These are phyloP conservation scores for Scrobipalpa atriplicella DNA, from an alignment of 2,888 invertebrate species.

Conservation along the genomic window DNA sequence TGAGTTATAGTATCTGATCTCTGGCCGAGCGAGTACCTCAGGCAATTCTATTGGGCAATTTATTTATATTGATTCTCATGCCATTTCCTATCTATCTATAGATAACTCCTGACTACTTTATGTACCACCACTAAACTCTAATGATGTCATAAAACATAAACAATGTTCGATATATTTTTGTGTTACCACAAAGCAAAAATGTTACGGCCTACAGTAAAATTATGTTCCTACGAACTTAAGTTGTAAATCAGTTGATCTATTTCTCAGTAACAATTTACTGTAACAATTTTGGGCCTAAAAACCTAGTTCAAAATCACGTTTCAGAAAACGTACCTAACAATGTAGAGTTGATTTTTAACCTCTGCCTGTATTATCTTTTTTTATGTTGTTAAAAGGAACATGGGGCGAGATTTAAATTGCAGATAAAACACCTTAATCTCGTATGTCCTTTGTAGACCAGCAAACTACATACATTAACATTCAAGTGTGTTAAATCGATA, in stretches of 20 bases:
- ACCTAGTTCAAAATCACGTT: too few species aligned
- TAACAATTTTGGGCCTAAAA: too few species aligned
- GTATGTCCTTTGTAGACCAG: neutral
- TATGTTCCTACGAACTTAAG: neutral
- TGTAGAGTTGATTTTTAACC: too few species aligned
- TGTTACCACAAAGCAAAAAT: neutral
- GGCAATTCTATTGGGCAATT: conserved; percentile 75
- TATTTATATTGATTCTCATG: conserved; percentile 76
- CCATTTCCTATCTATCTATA: conserved; percentile 62
- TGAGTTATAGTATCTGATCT: conserved; percentile 74
- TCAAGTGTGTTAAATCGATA: conserved; percentile 14
- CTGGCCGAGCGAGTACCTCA: conserved; percentile 59
- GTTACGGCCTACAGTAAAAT: neutral
- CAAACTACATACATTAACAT: conserved; percentile 19
- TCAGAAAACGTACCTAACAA: too few species aligned
- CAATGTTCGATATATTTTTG: conserved; percentile 18
- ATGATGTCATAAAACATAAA: conserved; percentile 48
- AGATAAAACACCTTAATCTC: neutral
- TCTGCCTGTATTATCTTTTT: neutral
- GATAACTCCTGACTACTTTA: conserved; percentile 60
- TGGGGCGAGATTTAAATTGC: neutral
- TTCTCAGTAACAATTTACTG: too few species aligned
- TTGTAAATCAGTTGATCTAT: too few species aligned
- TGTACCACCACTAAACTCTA: conserved; percentile 42
- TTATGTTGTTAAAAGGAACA: neutral